Base-by-base conservation (phyloP, 2,113 vertebrate species). In the Ranitomeya imitator region DNA sequence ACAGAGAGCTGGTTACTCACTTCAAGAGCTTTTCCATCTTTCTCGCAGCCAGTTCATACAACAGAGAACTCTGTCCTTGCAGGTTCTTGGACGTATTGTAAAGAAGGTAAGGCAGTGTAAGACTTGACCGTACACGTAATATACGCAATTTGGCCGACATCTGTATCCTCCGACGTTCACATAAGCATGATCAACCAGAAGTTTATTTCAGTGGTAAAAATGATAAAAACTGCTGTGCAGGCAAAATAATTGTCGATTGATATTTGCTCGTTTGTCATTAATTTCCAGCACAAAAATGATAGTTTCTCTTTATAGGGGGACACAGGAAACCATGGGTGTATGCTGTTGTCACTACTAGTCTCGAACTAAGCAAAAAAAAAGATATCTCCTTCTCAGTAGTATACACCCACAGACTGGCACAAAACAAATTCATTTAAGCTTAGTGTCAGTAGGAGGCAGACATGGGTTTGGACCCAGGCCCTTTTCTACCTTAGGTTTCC, bases 11-110 rank as follows among this genome's bases (percentile, higher is more conserved):
- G 98, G 98, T 85, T 99, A 99, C 91, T 97, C 98, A 74, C 94
- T 99, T 74, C 97, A 99, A 93, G 98, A 99, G 90, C 96, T 99
- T 85, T 99, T 99, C 92, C 95, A 97, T 90, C 93, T 99, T 91
- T 97, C 96, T 69, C 98, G 98, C 51, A 99, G 98, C 95, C 96
- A 97, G 91, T 85, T 99, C 89, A 97, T 93, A 91, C 98, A 97
- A 73, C 98, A 99, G 93, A 96, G 98, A 92, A 95, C 91, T 5
- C 92, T 99, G 89, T 96, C 98, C 7, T 94, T 99, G 65, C 94
- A 95, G 85, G 97, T 97, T 78, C 92, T 99, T 23, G 96, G 96
- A 81, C 95, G 90, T 91, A 92, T 99, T 92, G 94, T 99, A 85
- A 87, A 93, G 89, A 98, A 97, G 95, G 98, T 99, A 92, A 93